A percentile compares a stretch with the other conserved stretches of the same genome.
These are phyloP conservation scores for Leptinotarsa defecta DNA, from an alignment of 1,140 invertebrate genomes.

Conservation along the genomic window DNA sequence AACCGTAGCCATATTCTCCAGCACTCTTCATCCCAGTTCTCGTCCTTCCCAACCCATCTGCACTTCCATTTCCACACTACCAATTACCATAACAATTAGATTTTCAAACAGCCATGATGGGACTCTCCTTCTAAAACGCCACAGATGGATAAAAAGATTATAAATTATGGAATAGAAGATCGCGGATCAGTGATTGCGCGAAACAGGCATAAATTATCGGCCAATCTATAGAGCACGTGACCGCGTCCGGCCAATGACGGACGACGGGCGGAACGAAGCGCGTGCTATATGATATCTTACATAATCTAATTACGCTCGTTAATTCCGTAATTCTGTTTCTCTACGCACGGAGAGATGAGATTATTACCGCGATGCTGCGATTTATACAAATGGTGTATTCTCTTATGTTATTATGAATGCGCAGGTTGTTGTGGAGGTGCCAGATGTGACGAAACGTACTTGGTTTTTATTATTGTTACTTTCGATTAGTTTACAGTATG, in stretches of 20 bases:
- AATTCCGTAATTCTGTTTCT: background rate
- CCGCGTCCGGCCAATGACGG: background rate
- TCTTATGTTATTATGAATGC: too few species aligned
- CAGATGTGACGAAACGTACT: too few species aligned
- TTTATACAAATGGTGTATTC: background rate
- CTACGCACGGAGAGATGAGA: background rate
- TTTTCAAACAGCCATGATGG: conserved; percentile 1
- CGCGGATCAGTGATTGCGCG: background rate
- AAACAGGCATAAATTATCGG: conserved; percentile 6
- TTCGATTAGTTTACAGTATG: too few species aligned
- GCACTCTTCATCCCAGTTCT: too few species aligned
- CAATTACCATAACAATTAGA: conserved; percentile 4
- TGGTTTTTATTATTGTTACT: too few species aligned
- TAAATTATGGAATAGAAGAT: conserved; percentile 4
- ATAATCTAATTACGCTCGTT: background rate
- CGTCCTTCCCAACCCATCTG: background rate
- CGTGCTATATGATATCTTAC: background rate
- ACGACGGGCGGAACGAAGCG: background rate
- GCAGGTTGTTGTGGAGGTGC: too few species aligned
- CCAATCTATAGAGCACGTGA: background rate
- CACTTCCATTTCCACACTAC: background rate
- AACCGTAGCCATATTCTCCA: too few species aligned
- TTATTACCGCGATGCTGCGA: background rate
- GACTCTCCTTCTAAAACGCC: background rate
- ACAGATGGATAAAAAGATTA: conserved; percentile 1